Evolutionary conservation across 2,888 invertebrate genomes (phyloP).

Genomic region (Cerastoderma edule): DNA sequence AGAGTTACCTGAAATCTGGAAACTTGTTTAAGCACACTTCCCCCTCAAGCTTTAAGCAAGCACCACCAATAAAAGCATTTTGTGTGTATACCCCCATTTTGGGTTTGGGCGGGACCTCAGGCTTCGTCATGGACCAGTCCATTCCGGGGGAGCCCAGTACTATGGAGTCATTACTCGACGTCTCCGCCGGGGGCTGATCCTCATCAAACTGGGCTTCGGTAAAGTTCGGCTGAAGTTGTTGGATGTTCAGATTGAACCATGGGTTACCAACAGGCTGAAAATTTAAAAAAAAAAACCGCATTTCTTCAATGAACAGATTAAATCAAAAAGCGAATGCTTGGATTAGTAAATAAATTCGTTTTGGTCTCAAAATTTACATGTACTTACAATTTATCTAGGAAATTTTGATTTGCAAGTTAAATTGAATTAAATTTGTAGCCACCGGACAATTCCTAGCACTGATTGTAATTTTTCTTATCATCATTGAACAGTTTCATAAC

Average conservation of each 20-base stretch:
- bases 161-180: slow-evolving; percentile 29
- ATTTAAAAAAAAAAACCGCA: not conserved
- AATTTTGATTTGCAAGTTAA: no score
- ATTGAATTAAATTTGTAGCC: no score
- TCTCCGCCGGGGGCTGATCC: slow-evolving; percentile 14
- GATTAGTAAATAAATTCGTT: no score
- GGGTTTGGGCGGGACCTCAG: slow-evolving; percentile 32
- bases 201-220: slow-evolving; percentile 54
- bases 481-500: no score
- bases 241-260: slow-evolving; percentile 76
- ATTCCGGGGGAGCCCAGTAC: slow-evolving; percentile 19
- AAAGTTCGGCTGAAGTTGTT: slow-evolving; percentile 72
- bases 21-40: slow-evolving; percentile 47
- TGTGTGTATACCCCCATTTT: slow-evolving; percentile 53
- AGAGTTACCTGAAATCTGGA: slow-evolving; percentile 48
- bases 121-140: slow-evolving; percentile 26
- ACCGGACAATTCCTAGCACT: no score
- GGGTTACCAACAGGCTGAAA: slow-evolving; percentile 54
- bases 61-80: slow-evolving; percentile 64
- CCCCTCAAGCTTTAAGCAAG: slow-evolving; percentile 60
- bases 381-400: no score
- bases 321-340: no score
- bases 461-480: no score
- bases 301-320: no score
- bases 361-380: no score